A percentile compares a stretch with the other conserved stretches of the same genome.
Evolutionary conservation across 2,888 invertebrate species (phyloP).

Genomic region (Napeogenes sylphis): DNA sequence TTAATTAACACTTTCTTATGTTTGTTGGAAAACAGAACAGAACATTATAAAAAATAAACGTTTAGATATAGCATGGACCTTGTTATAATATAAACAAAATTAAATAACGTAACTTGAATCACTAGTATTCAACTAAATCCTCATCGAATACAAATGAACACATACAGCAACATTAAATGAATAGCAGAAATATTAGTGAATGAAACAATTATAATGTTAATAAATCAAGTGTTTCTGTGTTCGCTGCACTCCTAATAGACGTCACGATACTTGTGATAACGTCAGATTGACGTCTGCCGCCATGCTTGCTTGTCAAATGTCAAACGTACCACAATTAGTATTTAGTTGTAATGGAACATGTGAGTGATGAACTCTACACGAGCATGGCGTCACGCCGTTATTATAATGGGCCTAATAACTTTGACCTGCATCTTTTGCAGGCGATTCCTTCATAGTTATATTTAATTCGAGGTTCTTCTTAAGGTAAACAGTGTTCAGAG

Average conservation of each 20-base stretch:
- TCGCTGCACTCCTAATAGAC: slow-evolving; percentile 39
- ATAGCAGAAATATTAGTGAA: slow-evolving; percentile 8
- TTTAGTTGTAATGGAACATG: slow-evolving; percentile 4
- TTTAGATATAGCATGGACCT: too few species aligned
- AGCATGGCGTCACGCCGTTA: not conserved
- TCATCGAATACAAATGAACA: too few species aligned
- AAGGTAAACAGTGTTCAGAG: slow-evolving; percentile 8
- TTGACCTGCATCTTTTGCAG: not conserved
- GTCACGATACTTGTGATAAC: slow-evolving; percentile 26
- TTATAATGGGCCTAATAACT: not conserved
- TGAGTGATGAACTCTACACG: not conserved
- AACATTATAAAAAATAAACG: not conserved
- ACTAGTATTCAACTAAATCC: too few species aligned
- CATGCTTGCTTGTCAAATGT: not conserved
- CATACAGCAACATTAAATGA: not conserved
- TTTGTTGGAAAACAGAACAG: too few species aligned
- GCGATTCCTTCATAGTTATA: too few species aligned
- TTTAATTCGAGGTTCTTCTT: too few species aligned
- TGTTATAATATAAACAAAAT: too few species aligned
- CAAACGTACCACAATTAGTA: slow-evolving; percentile 5
- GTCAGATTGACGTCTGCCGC: slow-evolving; percentile 44
- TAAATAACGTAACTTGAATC: too few species aligned
- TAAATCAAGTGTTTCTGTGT: slow-evolving; percentile 26
- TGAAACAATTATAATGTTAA: slow-evolving; percentile 6
- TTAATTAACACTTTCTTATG: too few species aligned